A percentile compares a stretch with the other conserved stretches of the same genome.
phyloP scores from a whole-genome alignment of 2,113 vertebrate genomes.

The Leptobrachium leishanense region DNA sequence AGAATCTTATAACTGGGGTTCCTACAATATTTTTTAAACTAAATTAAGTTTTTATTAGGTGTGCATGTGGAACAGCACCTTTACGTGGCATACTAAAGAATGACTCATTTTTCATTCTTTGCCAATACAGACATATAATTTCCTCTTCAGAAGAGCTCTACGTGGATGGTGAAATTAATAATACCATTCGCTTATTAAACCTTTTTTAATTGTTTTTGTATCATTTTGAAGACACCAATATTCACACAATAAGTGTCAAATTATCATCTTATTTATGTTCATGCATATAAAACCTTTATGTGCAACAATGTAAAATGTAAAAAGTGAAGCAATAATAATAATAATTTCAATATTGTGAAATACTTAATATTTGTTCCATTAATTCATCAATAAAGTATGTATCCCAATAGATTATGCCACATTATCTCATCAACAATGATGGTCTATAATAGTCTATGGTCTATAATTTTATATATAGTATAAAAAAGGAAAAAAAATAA shows the following conservation, averaged over 20 bases:
- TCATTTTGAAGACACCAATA: neutral
- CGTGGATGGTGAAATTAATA: neutral
- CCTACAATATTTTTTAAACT: neutral
- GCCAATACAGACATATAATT: neutral
- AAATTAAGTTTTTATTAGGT: neutral
- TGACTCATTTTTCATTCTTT: neutral
- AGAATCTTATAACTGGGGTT: neutral
- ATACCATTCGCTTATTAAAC: neutral
- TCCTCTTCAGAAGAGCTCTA: neutral
- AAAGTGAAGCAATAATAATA: too few species aligned
- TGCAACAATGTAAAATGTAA: too few species aligned
- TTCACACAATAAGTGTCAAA: neutral
- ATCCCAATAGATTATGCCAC: too few species aligned
- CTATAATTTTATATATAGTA: too few species aligned
- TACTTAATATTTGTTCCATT: too few species aligned
- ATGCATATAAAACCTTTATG: too few species aligned
- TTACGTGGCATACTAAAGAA: neutral
- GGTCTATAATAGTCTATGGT: too few species aligned
- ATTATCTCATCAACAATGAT: too few species aligned
- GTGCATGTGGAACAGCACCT: conserved; percentile 1
- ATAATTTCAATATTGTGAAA: too few species aligned
- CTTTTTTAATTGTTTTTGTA: neutral
- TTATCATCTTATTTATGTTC: neutral
- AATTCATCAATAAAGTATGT: too few species aligned
- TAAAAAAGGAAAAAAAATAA: too few species aligned